phyloP scores from a whole-genome alignment of 2,888 invertebrate genomes.

The Pycnomerus fuliginosus region DNA sequence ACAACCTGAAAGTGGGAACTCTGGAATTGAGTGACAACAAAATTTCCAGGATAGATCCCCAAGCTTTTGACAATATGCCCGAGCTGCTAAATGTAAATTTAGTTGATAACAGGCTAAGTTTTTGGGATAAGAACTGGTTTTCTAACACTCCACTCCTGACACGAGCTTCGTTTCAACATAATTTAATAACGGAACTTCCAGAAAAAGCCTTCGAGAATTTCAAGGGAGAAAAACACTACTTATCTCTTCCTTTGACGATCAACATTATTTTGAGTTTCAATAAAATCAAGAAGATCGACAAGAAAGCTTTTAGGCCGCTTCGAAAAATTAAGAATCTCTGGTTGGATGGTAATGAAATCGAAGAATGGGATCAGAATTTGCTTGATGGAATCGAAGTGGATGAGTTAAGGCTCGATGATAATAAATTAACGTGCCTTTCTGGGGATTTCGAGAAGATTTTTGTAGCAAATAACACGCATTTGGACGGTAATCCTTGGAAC shows the following conservation, averaged over 20 bases:
- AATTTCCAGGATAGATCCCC: slow-evolving; percentile 26
- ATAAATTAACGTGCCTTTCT: slow-evolving; percentile 35
- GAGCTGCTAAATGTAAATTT: slow-evolving; percentile 32
- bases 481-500: slow-evolving; percentile 37
- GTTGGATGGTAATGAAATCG: slow-evolving; percentile 37
- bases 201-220: slow-evolving; percentile 34
- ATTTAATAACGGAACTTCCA: slow-evolving; percentile 33
- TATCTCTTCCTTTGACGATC: slow-evolving; percentile 28
- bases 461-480: slow-evolving; percentile 32
- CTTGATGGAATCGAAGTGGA: slow-evolving; percentile 28
- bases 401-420: slow-evolving; percentile 34
- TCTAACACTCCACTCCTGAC: slow-evolving; percentile 33
- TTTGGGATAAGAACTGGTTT: slow-evolving; percentile 39
- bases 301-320: slow-evolving; percentile 33
- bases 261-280: slow-evolving; percentile 40
- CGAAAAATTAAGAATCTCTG: slow-evolving; percentile 37
- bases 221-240: slow-evolving; percentile 30
- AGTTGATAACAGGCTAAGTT: slow-evolving; percentile 32
- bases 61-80: slow-evolving; percentile 33
- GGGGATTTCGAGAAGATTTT: slow-evolving; percentile 31
- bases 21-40: slow-evolving; percentile 33
- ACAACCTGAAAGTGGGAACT: slow-evolving; percentile 28
- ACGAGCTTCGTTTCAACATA: slow-evolving; percentile 37
- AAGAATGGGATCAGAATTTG: slow-evolving; percentile 27
- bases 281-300: slow-evolving; percentile 32